Evolutionary conservation across 2,888 invertebrate species (phyloP), one percentile per base, ranked within the genome.

Genomic region (Eupithecia tripunctaria): DNA sequence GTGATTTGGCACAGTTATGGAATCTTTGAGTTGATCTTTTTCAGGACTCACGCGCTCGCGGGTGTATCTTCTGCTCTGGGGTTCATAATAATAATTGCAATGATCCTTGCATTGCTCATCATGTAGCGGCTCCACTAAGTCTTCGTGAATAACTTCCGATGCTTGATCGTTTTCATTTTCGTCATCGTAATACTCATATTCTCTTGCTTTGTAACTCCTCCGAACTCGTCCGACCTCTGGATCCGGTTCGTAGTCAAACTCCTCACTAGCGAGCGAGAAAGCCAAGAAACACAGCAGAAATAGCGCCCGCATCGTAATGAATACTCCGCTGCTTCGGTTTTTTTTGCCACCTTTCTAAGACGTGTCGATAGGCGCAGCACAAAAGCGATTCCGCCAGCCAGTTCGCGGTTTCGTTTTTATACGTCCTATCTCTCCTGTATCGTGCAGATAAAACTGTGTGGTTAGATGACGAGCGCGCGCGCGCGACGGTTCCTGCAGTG

Each of bases 331-430:
- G 89, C 83, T 89, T 92, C 91, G 90, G 84, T 89, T 91, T 86
- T 36, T 91, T 91, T 91, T 82, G 86, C 80, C 79, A 86, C 91
- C 91, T 91, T 91, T 71, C 47, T 51, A 87, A 84, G 85, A 87
- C 84, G 82, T 82, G 86, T 88, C 87, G 89, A 86, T 85, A 83
- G 85, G 84, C 82, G 80, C 80, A 79, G 82, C 79, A 80, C 79
- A 79, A 79, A 76, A 77, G 80, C 75, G 71, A 77, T 75, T 75
- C 68, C 68, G 64, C 62, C 71, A 70, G 63, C 68, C 66, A 59
- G 69, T 47, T 47, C 63, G 64, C 73, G 68, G 76, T 80, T 78
- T 76, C 80, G 79, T 79, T 82, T 84, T 89, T 90, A 87, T 88
- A 88, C 80, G 80, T 36, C 10, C 62, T 62, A 63, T 64, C 32